Evolutionary conservation across 37 sponge, comb jelly and placozoan species (phyloP).

Genomic region (Tethya wilhelma): DNA sequence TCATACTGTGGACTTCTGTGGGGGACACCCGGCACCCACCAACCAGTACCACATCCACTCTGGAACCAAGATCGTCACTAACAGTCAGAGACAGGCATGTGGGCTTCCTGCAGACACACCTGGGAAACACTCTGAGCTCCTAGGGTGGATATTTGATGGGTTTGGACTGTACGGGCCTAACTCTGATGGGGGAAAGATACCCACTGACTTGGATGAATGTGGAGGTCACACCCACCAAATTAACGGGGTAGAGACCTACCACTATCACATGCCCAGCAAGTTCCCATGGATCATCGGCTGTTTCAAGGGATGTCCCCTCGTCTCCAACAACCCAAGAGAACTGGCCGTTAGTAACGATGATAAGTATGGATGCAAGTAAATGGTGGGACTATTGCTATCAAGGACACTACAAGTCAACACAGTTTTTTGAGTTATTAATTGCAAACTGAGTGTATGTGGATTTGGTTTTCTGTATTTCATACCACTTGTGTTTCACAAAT

Average conservation of each 20-base stretch:
- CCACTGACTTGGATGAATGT: conserved; percentile 68
- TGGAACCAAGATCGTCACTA: conserved; percentile 30
- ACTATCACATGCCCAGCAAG: conserved; percentile 64
- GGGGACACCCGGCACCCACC: conserved; percentile 63
- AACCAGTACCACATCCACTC: conserved; percentile 67
- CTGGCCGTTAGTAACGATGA: neutral
- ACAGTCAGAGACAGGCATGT: conserved; percentile 18
- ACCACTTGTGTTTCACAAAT: too few species aligned
- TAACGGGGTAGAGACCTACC: conserved; percentile 53
- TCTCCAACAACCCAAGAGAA: conserved; percentile 53
- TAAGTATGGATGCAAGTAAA: conserved; percentile 40
- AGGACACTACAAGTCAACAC: neutral
- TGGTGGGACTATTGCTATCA: too few species aligned
- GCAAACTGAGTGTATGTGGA: too few species aligned
- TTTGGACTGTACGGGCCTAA: conserved; percentile 70
- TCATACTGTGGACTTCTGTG: conserved; percentile 69
- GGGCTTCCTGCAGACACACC: conserved; percentile 39
- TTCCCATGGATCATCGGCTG: conserved; percentile 83
- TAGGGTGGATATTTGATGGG: conserved; percentile 80
- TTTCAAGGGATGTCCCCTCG: conserved; percentile 72
- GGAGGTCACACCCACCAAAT: conserved; percentile 75
- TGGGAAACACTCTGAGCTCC: conserved; percentile 67
- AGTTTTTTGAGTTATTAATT: neutral
- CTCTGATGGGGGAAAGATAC: conserved; percentile 52
- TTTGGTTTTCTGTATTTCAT: too few species aligned